Conservation (phyloP, 2,888 invertebrate genomes). For the Lacanobia wlatinum region DNA sequence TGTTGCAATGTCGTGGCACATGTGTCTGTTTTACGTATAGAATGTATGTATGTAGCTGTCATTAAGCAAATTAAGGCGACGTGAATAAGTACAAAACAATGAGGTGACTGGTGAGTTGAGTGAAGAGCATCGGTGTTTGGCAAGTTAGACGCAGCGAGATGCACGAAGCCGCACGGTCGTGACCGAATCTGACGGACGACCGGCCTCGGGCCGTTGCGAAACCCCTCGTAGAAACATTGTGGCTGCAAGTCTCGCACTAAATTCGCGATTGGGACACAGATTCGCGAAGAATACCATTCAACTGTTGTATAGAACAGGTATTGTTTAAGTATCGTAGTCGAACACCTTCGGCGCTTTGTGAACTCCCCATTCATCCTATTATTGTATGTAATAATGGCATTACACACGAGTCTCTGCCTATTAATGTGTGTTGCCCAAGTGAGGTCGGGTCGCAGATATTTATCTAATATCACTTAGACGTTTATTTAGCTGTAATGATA, state of each 20-base stretch:
- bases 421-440: constrained; percentile 64
- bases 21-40: constrained; percentile 31
- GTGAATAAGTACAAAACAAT: constrained; percentile 61
- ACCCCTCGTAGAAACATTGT: constrained; percentile 83
- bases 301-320: constrained; percentile 70
- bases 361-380: constrained; percentile 64
- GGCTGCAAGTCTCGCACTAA: constrained; percentile 81
- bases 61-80: constrained; percentile 64
- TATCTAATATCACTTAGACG: constrained; percentile 63
- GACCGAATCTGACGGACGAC: constrained; percentile 81
- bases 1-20: constrained; percentile 22
- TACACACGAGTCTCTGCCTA: constrained; percentile 57
- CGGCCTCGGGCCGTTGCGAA: constrained; percentile 86
- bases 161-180: constrained; percentile 83
- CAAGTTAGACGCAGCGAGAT: constrained; percentile 70
- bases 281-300: constrained; percentile 81
- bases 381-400: constrained; percentile 61
- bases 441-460: constrained; percentile 66
- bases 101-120: constrained; percentile 63
- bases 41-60: constrained; percentile 41
- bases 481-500: constrained; percentile 66
- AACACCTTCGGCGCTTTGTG: constrained; percentile 66
- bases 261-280: constrained; percentile 85
- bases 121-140: constrained; percentile 69
- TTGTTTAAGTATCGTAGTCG: constrained; percentile 70